Conservation (phyloP, 2,797 vertebrate species). For the Cyprinella venusta region DNA sequence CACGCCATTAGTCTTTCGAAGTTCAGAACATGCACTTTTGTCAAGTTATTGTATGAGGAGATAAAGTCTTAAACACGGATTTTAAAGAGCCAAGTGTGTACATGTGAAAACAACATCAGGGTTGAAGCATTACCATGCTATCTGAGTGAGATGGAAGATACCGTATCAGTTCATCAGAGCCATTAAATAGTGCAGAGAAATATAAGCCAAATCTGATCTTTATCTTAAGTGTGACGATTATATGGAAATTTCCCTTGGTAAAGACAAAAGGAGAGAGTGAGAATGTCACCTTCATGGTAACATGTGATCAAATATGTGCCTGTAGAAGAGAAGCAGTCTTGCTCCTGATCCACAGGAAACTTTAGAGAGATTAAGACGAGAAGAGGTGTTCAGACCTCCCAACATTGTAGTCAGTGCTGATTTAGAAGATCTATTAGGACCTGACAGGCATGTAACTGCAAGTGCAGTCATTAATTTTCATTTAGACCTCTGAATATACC, state of each 20-base stretch:
- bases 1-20: constrained; percentile 38
- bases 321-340: not conserved
- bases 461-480: constrained; percentile 62
- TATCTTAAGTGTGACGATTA: constrained; percentile 48
- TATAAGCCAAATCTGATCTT: constrained; percentile 38
- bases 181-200: constrained; percentile 49
- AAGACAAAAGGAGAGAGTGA: constrained; percentile 12
- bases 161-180: constrained; percentile 33
- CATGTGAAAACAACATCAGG: constrained; percentile 9
- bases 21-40: constrained; percentile 12
- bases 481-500: constrained; percentile 53
- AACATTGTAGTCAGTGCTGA: constrained; percentile 33
- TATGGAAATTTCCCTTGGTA: constrained; percentile 46
- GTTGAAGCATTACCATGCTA: not conserved
- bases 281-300: constrained; percentile 51
- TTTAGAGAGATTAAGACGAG: constrained; percentile 25
- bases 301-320: constrained; percentile 25
- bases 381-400: constrained; percentile 11
- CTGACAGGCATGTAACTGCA: constrained; percentile 57
- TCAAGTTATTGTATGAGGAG: constrained; percentile 5
- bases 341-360: constrained; percentile 13
- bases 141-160: constrained; percentile 30
- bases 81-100: constrained; percentile 48
- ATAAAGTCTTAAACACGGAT: constrained; percentile 50
- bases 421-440: constrained; percentile 43